Conservation (phyloP, 2,888 invertebrate genomes). For the Saturnia japonica region DNA sequence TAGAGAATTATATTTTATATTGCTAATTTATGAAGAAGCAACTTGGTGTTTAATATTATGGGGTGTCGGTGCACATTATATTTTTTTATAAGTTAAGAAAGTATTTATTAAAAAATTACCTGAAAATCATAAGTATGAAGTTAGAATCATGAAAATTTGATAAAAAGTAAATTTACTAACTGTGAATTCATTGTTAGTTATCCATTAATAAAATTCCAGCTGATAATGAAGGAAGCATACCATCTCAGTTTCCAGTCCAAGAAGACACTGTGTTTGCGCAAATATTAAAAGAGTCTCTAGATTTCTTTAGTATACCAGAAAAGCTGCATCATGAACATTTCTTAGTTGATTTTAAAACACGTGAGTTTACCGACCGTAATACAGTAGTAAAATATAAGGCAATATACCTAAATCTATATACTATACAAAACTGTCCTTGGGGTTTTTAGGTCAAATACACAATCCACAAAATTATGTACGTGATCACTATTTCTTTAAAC, state of each 20-base stretch:
- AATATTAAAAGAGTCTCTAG: conserved; percentile 96
- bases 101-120: too few species aligned
- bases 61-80: too few species aligned
- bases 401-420: neutral
- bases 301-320: conserved; percentile 98
- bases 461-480: conserved; percentile 97
- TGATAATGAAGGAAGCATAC: conserved; percentile 95
- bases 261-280: conserved; percentile 98
- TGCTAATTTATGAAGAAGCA: too few species aligned
- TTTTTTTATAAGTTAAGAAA: too few species aligned
- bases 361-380: conserved; percentile 79
- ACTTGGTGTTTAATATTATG: too few species aligned
- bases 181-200: neutral
- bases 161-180: neutral
- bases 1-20: too few species aligned
- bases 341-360: conserved; percentile 98
- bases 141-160: neutral
- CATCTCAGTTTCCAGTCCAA: conserved; percentile 98
- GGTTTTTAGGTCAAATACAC: conserved; percentile 92
- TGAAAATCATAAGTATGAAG: too few species aligned
- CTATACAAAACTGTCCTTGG: neutral
- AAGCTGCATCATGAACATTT: conserved; percentile 94
- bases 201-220: conserved; percentile 64
- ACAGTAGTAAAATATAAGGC: neutral
- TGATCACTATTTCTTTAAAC: conserved; percentile 96